Conservation (phyloP, 2,888 invertebrate species). For the Eurytoma adleriae region DNA sequence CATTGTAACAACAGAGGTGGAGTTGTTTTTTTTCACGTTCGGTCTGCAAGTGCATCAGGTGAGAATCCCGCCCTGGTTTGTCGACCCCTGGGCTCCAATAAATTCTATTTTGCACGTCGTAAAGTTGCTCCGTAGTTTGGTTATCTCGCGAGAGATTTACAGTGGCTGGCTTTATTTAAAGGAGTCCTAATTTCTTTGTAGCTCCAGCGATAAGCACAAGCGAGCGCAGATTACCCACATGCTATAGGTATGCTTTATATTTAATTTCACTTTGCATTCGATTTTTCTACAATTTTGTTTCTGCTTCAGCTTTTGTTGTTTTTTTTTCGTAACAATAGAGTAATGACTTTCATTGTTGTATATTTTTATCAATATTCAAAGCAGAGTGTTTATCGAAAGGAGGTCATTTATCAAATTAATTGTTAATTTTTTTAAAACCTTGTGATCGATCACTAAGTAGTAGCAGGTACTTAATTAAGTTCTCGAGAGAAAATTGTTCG, state of each 20-base stretch:
- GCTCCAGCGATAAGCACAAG: neutral
- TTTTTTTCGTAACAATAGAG: neutral
- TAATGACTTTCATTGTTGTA: neutral
- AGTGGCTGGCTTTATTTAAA: neutral
- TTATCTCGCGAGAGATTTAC: no score
- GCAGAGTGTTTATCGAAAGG: neutral
- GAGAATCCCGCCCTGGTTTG: no score
- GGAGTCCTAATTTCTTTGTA: neutral
- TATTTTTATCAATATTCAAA: neutral
- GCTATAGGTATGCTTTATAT: neutral
- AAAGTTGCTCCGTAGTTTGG: no score
- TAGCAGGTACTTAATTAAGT: neutral
- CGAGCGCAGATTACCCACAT: neutral
- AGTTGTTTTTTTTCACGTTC: no score
- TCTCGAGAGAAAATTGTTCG: neutral
- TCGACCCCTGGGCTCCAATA: no score
- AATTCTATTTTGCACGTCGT: no score
- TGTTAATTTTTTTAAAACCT: neutral
- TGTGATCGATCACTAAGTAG: neutral
- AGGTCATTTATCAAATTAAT: neutral
- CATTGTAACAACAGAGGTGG: no score
- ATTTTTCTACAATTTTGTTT: neutral
- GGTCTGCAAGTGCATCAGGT: no score
- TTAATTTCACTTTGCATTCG: neutral
- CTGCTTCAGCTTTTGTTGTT: neutral